Evolutionary conservation across 2,113 vertebrate species (phyloP).

Genomic region (Bothrops jararaca): DNA sequence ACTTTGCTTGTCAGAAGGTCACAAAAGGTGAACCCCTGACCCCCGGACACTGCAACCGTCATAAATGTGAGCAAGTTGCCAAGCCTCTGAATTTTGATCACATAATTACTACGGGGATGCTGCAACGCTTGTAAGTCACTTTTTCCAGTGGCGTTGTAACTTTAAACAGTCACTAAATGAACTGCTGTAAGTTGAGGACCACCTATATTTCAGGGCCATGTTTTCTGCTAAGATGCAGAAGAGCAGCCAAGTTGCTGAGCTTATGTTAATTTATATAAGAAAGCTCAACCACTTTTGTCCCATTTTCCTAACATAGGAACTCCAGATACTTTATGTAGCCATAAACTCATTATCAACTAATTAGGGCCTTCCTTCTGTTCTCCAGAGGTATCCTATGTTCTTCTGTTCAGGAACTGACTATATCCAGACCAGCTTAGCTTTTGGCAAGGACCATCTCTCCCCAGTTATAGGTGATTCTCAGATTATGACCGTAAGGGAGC

Average conservation of each 20-base stretch:
- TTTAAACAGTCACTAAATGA: no score
- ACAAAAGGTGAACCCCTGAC: no score
- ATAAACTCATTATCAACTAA: not conserved
- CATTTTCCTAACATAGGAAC: not conserved
- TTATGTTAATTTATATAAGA: not conserved
- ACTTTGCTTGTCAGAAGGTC: no score
- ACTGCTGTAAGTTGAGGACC: no score
- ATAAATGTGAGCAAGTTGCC: no score
- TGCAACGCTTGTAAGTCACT: no score
- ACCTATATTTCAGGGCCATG: not conserved
- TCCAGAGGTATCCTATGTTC: not conserved
- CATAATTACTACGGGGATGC: no score
- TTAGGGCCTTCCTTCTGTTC: not conserved
- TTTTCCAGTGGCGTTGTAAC: no score
- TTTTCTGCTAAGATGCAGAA: not conserved
- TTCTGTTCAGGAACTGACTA: not conserved
- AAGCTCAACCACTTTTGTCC: not conserved
- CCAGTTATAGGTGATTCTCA: not conserved
- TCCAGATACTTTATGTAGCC: not conserved
- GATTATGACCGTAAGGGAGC: not conserved
- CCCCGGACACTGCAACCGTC: no score
- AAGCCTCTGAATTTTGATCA: no score
- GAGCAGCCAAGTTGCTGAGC: not conserved
- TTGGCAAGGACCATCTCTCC: not conserved
- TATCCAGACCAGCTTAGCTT: not conserved